Conservation (phyloP, 2,113 vertebrate species). For the Actenoides hombroni region DNA sequence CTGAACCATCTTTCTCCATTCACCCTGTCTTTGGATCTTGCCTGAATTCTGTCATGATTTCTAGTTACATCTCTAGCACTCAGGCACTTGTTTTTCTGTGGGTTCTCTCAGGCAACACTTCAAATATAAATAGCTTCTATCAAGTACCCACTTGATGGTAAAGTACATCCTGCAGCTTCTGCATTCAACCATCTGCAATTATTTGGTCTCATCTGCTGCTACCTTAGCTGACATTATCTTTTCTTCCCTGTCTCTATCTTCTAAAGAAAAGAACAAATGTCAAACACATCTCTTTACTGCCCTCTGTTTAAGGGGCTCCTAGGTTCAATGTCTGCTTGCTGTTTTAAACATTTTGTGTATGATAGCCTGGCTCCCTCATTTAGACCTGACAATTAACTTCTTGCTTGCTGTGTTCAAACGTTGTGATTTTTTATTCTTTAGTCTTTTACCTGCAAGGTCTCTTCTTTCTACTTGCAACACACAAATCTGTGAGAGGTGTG, state of each 20-base stretch:
- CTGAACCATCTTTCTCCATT: background rate
- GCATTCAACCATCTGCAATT: constrained; percentile 43
- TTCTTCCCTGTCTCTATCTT: background rate
- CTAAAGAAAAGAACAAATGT: background rate
- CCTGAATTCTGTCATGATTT: constrained; percentile 14
- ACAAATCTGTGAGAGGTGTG: background rate
- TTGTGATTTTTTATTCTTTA: too few relatives aligned
- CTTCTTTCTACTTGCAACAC: background rate
- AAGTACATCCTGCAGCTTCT: constrained; percentile 62
- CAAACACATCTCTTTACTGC: background rate
- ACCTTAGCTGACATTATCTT: constrained; percentile 15
- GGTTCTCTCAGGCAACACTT: constrained; percentile 26
- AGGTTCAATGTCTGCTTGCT: background rate
- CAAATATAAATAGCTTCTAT: constrained; percentile 55
- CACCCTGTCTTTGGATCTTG: background rate
- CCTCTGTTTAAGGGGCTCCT: background rate
- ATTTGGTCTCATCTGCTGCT: constrained; percentile 23
- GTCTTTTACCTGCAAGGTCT: background rate
- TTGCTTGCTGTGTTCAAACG: background rate
- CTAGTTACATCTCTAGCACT: background rate
- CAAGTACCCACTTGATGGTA: constrained; percentile 47
- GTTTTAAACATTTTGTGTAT: background rate
- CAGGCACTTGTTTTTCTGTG: background rate
- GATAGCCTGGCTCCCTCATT: background rate
- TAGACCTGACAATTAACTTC: background rate